These are phyloP conservation scores for Octomys mimax DNA, from an alignment of 2,797 vertebrate genomes.

Conservation along the genomic window DNA sequence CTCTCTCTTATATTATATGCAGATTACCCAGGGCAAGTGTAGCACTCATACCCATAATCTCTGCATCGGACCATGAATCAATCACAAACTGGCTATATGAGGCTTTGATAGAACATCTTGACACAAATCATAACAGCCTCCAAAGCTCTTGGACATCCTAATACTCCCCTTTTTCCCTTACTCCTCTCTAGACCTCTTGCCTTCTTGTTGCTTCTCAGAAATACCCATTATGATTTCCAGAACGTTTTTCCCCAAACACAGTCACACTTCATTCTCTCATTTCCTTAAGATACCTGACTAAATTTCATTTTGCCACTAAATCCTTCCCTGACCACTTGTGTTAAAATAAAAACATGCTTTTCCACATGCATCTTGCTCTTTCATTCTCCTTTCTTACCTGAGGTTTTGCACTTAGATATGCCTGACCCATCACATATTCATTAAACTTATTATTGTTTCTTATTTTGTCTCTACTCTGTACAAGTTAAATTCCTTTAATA, in stretches of 20 bases:
- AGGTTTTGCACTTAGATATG: background rate
- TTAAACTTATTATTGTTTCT: background rate
- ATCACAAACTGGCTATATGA: too few relatives aligned
- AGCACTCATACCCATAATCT: too few relatives aligned
- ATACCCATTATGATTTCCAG: background rate
- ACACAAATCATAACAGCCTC: background rate
- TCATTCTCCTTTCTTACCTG: background rate
- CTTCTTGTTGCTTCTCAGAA: background rate
- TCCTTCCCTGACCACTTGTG: accelerated
- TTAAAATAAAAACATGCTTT: background rate
- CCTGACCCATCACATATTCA: background rate
- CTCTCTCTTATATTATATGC: too few relatives aligned
- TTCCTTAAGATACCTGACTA: background rate
- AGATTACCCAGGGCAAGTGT: too few relatives aligned
- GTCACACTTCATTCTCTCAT: background rate
- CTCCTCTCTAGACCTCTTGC: background rate
- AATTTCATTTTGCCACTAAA: background rate
- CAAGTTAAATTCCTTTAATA: conserved; percentile 31
- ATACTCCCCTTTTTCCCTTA: background rate
- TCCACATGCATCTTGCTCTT: background rate
- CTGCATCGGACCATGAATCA: too few relatives aligned
- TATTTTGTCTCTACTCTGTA: background rate
- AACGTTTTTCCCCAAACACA: background rate
- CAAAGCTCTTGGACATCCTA: background rate
- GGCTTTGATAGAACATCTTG: too few relatives aligned